Base-by-base conservation (phyloP, 2,113 vertebrate genomes). In the Gopherus evgoodei region DNA sequence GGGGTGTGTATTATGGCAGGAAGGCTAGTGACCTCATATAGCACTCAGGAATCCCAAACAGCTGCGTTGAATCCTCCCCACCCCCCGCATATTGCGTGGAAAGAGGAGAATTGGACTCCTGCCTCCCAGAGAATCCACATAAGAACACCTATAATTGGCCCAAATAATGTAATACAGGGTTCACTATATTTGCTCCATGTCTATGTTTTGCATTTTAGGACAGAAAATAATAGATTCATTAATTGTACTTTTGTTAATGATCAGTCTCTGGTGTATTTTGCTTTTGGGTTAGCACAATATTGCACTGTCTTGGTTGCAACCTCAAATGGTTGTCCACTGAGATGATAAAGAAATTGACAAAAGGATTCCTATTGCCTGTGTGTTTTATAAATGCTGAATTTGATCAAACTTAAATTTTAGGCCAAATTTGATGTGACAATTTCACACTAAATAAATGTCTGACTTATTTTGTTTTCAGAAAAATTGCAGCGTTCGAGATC, bases 401-500 rank as follows among this genome's bases (percentile, higher is more conserved):
- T 91, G 62, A 88, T 0, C 2, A 88, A 22, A 19, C 2, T 62
- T 75, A 82, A 76, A 42, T 78, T 90, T 92, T 27, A 88, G 22
- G 54, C 47, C 1, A 1, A 81, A 81, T 9, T 2, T 88, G n/a
- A 65, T 11, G 75, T 88, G 24, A 0, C 0, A 79, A 9, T 5
- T 75, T 86, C 84, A 91, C 4, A 52, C 82, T 87, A n/a, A 5
- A 42, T 89, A 27, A 49, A 65, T 17, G 75, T 47, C 79, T 87
- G 31, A 62, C n/a, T 56, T 91, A 3, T 14, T 96, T 94, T 96
- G 5, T 82, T 98, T 96, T 72, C 90, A 98, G 98, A 97, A 96
- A 92, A 98, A 97, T 87, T 98, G 97, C 94, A 96, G 31, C 35
- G 97, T 97, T 89, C 97, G 96, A 96, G 79, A 97, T n/a, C 97